Base-by-base conservation (phyloP, 2,113 vertebrate species). In the Megaleporinus macrocephalus region DNA sequence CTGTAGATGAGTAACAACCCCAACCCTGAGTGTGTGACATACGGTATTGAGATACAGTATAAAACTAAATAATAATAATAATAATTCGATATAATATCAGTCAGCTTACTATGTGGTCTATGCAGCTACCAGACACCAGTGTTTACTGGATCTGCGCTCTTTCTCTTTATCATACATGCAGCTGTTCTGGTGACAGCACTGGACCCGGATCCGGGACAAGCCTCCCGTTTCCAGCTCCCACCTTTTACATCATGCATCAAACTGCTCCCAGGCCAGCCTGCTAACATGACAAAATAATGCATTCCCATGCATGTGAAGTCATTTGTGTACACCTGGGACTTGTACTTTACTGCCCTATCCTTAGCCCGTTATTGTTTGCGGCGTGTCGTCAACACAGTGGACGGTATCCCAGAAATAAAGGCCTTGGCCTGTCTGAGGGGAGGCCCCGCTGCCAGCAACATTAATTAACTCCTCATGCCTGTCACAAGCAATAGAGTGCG, bases 321-420 rank as follows among this genome's bases (percentile, higher is more conserved):
- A 49, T 57, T 13, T n/a, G n/a, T 49, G 33, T 68, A 70, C 73
- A 83, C 84, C 81, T 75, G 74, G 79, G 68, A 78, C 22, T 69
- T 81, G 75, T 74, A 73, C 78, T 80, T 79, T 71, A 86, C 63
- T 15, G 33, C 70, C 53, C 72, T 44, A 68, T 30, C 65, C 10
- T 57, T 51, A 62, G 61, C 78, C 72, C 59, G 69, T 87, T 77
- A 88, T 86, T 83, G 88, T 84, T 90, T 89, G 86, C 86, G 81
- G 80, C 87, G 74, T 68, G 74, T 87, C 90, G 90, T 93, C 90
- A 88, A 88, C 88, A 87, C 86, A 88, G 77, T 78, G 88, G 84
- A 82, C 88, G 36, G 80, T 88, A 83, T 89, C 86, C 89, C 86
- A 88, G 88, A 90, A 90, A 89, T 89, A 91, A 87, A 90, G 87